phyloP scores from a whole-genome alignment of 2,113 vertebrate genomes.

The Strix uralensis region DNA sequence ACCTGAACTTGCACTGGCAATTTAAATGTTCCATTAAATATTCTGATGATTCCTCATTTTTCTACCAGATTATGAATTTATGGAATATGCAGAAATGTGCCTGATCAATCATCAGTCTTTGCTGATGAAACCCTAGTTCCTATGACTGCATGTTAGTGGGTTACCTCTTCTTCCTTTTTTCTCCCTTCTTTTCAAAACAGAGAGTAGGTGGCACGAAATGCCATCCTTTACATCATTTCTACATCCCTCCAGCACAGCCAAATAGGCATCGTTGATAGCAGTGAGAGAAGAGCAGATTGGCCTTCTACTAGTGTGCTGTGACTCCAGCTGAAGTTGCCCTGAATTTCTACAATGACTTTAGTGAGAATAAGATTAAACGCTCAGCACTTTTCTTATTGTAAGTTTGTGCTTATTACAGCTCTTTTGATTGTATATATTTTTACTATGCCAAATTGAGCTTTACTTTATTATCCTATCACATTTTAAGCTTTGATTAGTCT shows the following conservation, averaged over 20 bases:
- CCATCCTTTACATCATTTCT: background rate
- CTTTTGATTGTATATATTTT: background rate
- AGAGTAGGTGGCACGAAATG: background rate
- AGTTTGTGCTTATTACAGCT: background rate
- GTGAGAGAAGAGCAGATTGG: background rate
- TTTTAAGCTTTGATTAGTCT: slow-evolving; percentile 26
- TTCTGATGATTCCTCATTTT: slow-evolving; percentile 12
- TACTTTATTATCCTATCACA: background rate
- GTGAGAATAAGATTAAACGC: accelerated
- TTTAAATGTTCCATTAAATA: slow-evolving; percentile 9
- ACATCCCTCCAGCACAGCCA: background rate
- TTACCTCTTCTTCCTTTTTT: background rate
- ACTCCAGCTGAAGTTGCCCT: background rate
- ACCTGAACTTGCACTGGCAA: background rate
- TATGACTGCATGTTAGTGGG: background rate
- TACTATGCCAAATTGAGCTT: background rate
- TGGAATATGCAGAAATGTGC: background rate
- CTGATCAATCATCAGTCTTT: background rate
- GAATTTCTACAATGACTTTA: background rate
- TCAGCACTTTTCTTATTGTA: background rate
- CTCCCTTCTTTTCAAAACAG: background rate
- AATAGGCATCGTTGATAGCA: background rate
- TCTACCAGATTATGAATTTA: background rate
- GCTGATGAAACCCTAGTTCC: background rate
- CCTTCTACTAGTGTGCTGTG: background rate